phyloP scores from a whole-genome alignment of 1,140 invertebrate genomes.

The Hirudo medicinalis region DNA sequence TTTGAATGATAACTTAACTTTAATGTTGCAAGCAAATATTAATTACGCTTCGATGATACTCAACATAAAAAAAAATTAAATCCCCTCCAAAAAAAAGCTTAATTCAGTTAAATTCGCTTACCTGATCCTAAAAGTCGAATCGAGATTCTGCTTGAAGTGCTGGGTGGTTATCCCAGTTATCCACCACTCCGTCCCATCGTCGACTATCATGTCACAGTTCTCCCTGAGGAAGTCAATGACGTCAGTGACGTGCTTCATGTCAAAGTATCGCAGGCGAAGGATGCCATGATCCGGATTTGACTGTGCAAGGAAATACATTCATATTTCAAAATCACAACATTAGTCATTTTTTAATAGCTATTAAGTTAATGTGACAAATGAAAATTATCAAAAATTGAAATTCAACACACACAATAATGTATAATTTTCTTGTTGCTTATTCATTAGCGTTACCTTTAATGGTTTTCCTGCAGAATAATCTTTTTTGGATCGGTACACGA shows the following conservation, averaged over 20 bases:
- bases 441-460: not conserved
- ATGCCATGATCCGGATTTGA: not conserved
- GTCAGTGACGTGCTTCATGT: not conserved
- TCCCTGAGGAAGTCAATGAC: not conserved
- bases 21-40: too few species aligned
- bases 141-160: not conserved
- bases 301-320: too few species aligned
- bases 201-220: not conserved
- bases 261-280: not conserved
- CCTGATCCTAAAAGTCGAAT: not conserved
- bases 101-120: not conserved
- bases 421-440: too few species aligned
- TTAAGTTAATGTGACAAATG: too few species aligned
- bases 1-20: too few species aligned
- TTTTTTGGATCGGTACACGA: slow-evolving; percentile 1
- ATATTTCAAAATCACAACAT: too few species aligned
- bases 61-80: too few species aligned
- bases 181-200: not conserved
- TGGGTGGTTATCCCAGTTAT: slow-evolving; percentile 1
- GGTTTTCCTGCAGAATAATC: not conserved
- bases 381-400: too few species aligned
- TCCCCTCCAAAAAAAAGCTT: too few species aligned
- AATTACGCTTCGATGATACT: too few species aligned
- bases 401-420: too few species aligned
- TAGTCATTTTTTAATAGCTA: too few species aligned